These are phyloP conservation scores for Eucera pruinosa DNA, from an alignment of 2,888 invertebrate species.

Conservation along the genomic window DNA sequence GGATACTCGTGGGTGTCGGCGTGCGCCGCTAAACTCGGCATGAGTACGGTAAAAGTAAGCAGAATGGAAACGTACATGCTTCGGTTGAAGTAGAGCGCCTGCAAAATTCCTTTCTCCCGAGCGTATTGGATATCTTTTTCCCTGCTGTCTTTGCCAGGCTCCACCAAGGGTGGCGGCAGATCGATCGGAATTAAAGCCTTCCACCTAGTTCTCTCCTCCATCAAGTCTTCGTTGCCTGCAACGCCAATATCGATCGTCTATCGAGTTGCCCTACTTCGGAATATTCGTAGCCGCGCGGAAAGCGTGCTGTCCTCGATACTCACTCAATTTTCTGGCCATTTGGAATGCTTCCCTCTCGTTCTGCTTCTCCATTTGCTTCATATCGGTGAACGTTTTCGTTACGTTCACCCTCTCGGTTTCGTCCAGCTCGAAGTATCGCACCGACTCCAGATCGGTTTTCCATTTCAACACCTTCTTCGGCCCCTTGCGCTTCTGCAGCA, in stretches of 20 bases:
- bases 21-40: neutral
- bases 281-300: neutral
- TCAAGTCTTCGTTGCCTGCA: conserved; percentile 88
- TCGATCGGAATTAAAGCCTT: conserved; percentile 89
- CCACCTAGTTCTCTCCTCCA: conserved; percentile 94
- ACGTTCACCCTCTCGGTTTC: conserved; percentile 98
- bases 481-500: conserved; percentile 90
- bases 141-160: conserved; percentile 91
- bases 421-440: conserved; percentile 96
- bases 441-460: conserved; percentile 93
- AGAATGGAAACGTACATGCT: conserved; percentile 85
- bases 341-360: conserved; percentile 94
- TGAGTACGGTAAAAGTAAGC: neutral
- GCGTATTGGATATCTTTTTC: conserved; percentile 95
- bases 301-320: conserved; percentile 69
- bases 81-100: conserved; percentile 92
- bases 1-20: conserved; percentile 6
- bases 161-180: conserved; percentile 87
- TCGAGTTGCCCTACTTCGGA: neutral
- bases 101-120: conserved; percentile 93
- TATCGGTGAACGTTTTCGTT: conserved; percentile 94
- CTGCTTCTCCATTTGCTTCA: conserved; percentile 95
- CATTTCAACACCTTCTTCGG: conserved; percentile 93
- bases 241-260: neutral
- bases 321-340: conserved; percentile 90